phyloP scores from a whole-genome alignment of 2,113 vertebrate genomes.

The Xiphophorus hellerii region DNA sequence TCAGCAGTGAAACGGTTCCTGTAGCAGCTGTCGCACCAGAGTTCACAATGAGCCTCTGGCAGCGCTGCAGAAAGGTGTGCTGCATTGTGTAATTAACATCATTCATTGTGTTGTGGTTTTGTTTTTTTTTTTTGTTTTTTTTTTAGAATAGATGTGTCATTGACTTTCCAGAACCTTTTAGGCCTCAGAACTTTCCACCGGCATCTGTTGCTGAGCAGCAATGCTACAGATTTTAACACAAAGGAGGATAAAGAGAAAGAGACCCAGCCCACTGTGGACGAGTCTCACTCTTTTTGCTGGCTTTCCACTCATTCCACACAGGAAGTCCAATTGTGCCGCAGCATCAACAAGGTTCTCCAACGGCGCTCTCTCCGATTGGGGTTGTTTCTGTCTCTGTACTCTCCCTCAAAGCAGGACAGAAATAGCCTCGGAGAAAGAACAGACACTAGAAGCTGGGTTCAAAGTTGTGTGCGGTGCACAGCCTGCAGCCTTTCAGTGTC shows the following conservation, averaged over 20 bases:
- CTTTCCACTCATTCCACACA: slow-evolving; percentile 3
- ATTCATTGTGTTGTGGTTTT: neutral
- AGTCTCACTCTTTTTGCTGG: slow-evolving; percentile 57
- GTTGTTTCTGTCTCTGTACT: slow-evolving; percentile 29
- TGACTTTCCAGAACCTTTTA: slow-evolving; percentile 65
- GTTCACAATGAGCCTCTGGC: slow-evolving; percentile 9
- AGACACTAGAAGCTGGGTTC: neutral
- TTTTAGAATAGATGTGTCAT: slow-evolving; percentile 11
- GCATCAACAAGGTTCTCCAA: slow-evolving; percentile 30
- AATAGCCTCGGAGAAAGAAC: slow-evolving; percentile 41
- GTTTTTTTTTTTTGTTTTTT: neutral
- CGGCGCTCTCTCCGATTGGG: slow-evolving; percentile 28
- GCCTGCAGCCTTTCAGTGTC: slow-evolving; percentile 31
- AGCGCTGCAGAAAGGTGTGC: slow-evolving; percentile 4
- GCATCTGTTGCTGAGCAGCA: slow-evolving; percentile 51
- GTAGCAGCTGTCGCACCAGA: neutral
- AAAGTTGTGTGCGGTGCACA: neutral
- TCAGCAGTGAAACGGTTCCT: neutral
- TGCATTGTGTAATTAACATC: slow-evolving; percentile 9
- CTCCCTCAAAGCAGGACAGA: slow-evolving; percentile 39
- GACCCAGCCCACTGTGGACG: slow-evolving; percentile 40
- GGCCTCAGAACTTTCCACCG: slow-evolving; percentile 57
- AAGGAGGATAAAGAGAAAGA: slow-evolving; percentile 14
- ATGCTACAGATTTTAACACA: slow-evolving; percentile 47
- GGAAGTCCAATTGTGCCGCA: slow-evolving; percentile 45